Evolutionary conservation across 2,113 vertebrate species (phyloP).

Genomic region (Prunella fulvescens): DNA sequence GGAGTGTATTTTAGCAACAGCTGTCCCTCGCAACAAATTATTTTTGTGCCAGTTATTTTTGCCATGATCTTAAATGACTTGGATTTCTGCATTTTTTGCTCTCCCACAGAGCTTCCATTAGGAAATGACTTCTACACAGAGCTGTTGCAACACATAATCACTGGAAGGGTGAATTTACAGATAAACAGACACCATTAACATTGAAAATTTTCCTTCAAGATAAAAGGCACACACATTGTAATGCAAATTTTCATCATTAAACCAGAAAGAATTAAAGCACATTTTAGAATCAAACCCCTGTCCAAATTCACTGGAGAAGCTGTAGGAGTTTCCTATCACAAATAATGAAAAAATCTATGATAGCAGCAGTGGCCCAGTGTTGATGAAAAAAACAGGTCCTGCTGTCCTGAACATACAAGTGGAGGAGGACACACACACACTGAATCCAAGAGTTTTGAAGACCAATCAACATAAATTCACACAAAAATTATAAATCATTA

Average conservation of each 20-base stretch:
- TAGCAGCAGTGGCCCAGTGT: background rate
- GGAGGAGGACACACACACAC: background rate
- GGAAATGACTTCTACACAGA: background rate
- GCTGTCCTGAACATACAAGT: background rate
- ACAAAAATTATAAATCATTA: background rate
- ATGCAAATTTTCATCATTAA: background rate
- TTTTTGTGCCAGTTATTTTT: background rate
- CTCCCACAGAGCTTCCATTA: background rate
- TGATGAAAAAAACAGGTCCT: background rate
- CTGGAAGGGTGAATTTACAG: background rate
- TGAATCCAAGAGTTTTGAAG: background rate
- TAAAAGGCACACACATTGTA: background rate
- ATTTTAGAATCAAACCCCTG: background rate
- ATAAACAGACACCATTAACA: background rate
- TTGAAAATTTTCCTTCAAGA: background rate
- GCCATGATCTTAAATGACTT: background rate
- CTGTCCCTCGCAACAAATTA: background rate
- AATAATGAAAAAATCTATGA: background rate
- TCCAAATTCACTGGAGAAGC: background rate
- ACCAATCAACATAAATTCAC: background rate
- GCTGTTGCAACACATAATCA: background rate
- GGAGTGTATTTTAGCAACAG: fast-evolving
- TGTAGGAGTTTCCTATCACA: background rate
- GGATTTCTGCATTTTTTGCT: background rate
- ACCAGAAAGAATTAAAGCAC: background rate